Evolutionary conservation across 2,888 invertebrate species (phyloP), one percentile per base, ranked within the genome.

Genomic region (Nomada fabriciana): DNA sequence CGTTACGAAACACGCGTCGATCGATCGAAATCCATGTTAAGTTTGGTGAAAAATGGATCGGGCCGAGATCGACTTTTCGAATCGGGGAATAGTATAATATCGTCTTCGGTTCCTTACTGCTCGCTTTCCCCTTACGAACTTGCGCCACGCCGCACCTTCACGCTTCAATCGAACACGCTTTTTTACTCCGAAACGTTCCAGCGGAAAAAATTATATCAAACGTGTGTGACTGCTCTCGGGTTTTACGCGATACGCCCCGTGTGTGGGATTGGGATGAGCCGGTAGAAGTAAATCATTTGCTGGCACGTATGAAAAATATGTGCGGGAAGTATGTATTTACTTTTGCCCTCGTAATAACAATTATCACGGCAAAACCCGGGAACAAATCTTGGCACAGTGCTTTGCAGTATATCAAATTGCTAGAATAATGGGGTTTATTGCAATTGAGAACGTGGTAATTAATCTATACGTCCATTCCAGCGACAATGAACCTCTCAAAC

Each of bases 161-260:
- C 82, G 83, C 71, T 76, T 69, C 69, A 79, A 83, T 82, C 79
- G 79, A 64, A 83, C 83, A 82, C 63, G 75, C 25, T 79, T 82
- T 82, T 83, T 82, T 76, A 78, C 79, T 83, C 71, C 65, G n/a
- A 57, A 13, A 18, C 50, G 67, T 73, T 82, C 68, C 7, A 7
- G 55, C 55, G 29, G 74, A 59, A 82, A 82, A 83, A 73, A 75
- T 63, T 47, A 15, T 13, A 47, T 47, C 13, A n/a, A 50, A 43
- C 53, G 13, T 50, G 10, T 25, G 43, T 47, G 47, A 47, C 36
- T 11, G 20, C 15, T 9, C 13, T 15, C 4, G 18, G 18, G 20
- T 79, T 59, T 23, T 18, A n/a, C 11, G 43, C 23, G 9, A 50
- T n/a, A n/a, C n/a, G 20, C 11, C 29, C 13, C 50, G 23, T 36